Evolutionary conservation across 1,140 invertebrate genomes (phyloP).

Genomic region (Holcopasites calliopsidis): DNA sequence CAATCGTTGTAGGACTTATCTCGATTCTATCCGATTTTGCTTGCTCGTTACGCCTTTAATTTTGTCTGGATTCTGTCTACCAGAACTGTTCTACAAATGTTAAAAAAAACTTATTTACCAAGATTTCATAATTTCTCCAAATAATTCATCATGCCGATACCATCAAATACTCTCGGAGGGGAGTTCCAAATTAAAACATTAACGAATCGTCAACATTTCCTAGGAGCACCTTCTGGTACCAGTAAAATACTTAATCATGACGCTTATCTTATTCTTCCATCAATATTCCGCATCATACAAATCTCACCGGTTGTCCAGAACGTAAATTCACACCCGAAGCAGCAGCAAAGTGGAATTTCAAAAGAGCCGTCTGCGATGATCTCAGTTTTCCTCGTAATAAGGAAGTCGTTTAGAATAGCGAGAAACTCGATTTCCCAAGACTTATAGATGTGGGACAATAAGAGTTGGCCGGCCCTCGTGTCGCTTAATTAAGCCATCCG

Average conservation of each 20-base stretch:
- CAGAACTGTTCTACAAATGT: background rate
- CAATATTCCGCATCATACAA: background rate
- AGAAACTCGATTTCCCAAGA: background rate
- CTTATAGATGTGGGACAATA: slow-evolving; percentile 40
- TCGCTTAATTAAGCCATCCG: slow-evolving; percentile 63
- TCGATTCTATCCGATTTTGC: background rate
- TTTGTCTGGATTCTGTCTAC: too few relatives aligned
- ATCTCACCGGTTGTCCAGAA: background rate
- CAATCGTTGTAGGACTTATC: too few relatives aligned
- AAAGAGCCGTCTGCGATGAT: background rate
- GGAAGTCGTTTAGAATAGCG: background rate
- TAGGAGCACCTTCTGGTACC: background rate
- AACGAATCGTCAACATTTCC: background rate
- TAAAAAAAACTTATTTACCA: background rate
- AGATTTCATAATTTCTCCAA: background rate
- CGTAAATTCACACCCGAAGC: background rate
- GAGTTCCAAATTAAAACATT: background rate
- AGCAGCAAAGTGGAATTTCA: slow-evolving; percentile 10
- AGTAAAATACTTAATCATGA: background rate
- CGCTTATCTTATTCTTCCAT: background rate
- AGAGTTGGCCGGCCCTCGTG: slow-evolving; percentile 27
- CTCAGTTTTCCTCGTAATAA: too few relatives aligned
- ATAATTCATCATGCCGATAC: background rate
- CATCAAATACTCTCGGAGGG: background rate
- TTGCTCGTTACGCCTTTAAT: background rate